A percentile compares a stretch with the other conserved stretches of the same genome.
phyloP scores from a whole-genome alignment of 1,140 invertebrate genomes.

The Drosophila mojavensis region DNA sequence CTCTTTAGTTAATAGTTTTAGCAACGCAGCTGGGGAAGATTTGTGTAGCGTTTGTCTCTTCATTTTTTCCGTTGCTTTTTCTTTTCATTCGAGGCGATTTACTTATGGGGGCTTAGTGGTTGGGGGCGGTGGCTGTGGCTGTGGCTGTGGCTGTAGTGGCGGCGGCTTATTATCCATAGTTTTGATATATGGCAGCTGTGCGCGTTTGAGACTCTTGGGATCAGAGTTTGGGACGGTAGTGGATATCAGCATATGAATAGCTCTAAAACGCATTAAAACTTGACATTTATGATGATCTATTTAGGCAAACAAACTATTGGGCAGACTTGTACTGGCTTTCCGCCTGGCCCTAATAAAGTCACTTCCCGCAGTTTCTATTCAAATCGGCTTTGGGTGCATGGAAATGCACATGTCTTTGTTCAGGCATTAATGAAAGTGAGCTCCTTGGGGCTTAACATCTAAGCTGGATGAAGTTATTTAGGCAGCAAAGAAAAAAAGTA shows the following conservation, averaged over 20 bases:
- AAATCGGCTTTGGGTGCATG: slow-evolving; percentile 17
- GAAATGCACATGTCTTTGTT: slow-evolving; percentile 42
- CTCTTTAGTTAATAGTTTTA: slow-evolving; percentile 81
- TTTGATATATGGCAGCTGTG: slow-evolving; percentile 56
- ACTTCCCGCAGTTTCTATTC: slow-evolving; percentile 55
- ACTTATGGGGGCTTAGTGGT: slow-evolving; percentile 47
- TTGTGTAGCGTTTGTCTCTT: slow-evolving; percentile 21
- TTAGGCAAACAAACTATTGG: slow-evolving; percentile 63
- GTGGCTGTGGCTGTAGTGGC: too few relatives aligned
- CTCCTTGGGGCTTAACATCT: slow-evolving; percentile 1
- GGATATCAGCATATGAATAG: slow-evolving; percentile 70
- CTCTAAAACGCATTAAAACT: slow-evolving; percentile 57
- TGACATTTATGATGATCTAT: slow-evolving; percentile 79
- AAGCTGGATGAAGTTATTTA: slow-evolving; percentile 36
- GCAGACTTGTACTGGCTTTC: slow-evolving; percentile 44
- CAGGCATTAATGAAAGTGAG: slow-evolving; percentile 2
- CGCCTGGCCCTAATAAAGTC: slow-evolving; percentile 79
- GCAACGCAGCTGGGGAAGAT: slow-evolving; percentile 67
- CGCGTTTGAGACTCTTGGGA: slow-evolving; percentile 20
- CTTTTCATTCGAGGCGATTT: slow-evolving; percentile 1
- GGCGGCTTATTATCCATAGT: slow-evolving; percentile 4
- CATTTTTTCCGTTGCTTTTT: not conserved
- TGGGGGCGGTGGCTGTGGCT: slow-evolving; percentile 17
- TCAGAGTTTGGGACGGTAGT: slow-evolving; percentile 23
- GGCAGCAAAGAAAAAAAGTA: not conserved